phyloP scores from a whole-genome alignment of 2,888 invertebrate genomes.

The Agrochola lota region DNA sequence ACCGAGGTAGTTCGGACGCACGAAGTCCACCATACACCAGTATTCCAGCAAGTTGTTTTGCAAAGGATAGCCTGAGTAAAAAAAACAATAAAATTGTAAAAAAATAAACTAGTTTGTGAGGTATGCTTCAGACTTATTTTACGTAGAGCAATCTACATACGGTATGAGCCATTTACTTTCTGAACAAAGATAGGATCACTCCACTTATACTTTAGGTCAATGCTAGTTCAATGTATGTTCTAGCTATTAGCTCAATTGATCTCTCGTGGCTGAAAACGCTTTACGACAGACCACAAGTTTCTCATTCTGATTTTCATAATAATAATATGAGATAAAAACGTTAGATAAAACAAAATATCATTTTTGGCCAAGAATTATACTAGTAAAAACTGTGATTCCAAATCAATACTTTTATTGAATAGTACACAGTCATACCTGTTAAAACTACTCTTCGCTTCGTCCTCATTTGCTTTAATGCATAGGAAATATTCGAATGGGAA shows the following conservation, averaged over 20 bases:
- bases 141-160: not conserved
- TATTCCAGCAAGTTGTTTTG: conserved; percentile 99
- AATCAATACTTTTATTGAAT: not conserved
- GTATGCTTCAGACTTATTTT: not conserved
- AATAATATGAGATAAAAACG: not conserved
- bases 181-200: not conserved
- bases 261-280: not conserved
- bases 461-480: conserved; percentile 97
- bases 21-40: conserved; percentile 99
- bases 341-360: not conserved
- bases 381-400: not conserved
- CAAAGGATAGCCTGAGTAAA: conserved; percentile 94
- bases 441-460: conserved; percentile 98
- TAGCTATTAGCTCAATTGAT: not conserved
- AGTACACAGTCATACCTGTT: conserved; percentile 91
- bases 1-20: conserved; percentile 98
- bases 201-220: not conserved
- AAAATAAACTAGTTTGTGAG: not conserved
- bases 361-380: not conserved
- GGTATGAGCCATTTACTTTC: not conserved
- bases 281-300: not conserved
- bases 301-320: not conserved
- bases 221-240: not conserved
- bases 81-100: not conserved
- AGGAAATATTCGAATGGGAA: conserved; percentile 98